A percentile compares a stretch with the other conserved stretches of the same genome.
These are phyloP conservation scores for Drosophila demipolita DNA, from an alignment of 2,888 invertebrate genomes.

Conservation along the genomic window DNA sequence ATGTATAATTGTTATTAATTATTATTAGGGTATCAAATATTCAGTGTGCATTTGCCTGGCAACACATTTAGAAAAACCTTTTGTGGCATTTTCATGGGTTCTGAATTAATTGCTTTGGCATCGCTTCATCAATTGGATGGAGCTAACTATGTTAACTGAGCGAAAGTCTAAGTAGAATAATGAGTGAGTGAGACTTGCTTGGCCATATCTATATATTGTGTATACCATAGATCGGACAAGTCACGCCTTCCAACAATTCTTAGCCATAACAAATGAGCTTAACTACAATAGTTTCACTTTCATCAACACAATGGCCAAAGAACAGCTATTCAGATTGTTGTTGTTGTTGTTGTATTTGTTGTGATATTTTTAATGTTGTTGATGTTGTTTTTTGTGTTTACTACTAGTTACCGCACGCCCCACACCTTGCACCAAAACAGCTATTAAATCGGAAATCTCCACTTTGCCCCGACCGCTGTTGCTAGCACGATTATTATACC, in stretches of 20 bases:
- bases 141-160: constrained; percentile 61
- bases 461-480: constrained; percentile 13
- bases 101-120: constrained; percentile 52
- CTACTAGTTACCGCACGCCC: constrained; percentile 40
- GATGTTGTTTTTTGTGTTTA: constrained; percentile 28
- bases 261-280: constrained; percentile 52
- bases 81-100: constrained; percentile 47
- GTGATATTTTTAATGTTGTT: constrained; percentile 12
- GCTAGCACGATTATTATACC: constrained; percentile 27
- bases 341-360: constrained; percentile 32
- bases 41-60: constrained; percentile 6
- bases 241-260: constrained; percentile 46
- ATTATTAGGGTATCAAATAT: constrained; percentile 24
- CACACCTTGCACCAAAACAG: constrained; percentile 29
- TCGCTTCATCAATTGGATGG: constrained; percentile 52
- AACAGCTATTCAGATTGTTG: constrained; percentile 36
- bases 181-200: constrained; percentile 30
- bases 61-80: constrained; percentile 24
- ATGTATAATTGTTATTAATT: not conserved
- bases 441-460: constrained; percentile 32
- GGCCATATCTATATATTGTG: not conserved
- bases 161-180: constrained; percentile 68
- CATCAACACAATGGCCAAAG: constrained; percentile 61
- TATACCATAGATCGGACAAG: constrained; percentile 21
- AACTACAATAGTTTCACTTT: constrained; percentile 66